Conservation (phyloP, 2,113 vertebrate genomes). For the Mirza zaza region DNA sequence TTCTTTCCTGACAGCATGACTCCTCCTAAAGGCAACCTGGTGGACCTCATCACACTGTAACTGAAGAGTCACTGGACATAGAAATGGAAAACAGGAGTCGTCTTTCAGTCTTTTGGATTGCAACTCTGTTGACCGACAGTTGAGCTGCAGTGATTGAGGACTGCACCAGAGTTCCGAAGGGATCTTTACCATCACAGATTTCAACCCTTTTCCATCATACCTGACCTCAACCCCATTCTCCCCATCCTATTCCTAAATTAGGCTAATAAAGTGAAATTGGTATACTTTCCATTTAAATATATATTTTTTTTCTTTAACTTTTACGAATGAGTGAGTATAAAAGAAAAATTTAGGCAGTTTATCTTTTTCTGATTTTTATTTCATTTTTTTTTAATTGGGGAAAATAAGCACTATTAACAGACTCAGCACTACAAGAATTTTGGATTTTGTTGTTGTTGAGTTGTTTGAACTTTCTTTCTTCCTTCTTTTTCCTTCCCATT, state of each 20-base stretch:
- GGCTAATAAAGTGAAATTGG: constrained; percentile 87
- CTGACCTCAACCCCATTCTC: constrained; percentile 46
- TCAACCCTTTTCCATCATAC: constrained; percentile 67
- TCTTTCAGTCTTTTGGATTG: constrained; percentile 81
- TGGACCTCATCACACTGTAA: constrained; percentile 98
- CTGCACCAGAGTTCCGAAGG: constrained; percentile 75
- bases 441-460: constrained; percentile 56
- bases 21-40: constrained; percentile 98
- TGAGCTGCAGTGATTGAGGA: constrained; percentile 78
- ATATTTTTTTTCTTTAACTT: constrained; percentile 82
- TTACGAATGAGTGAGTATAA: constrained; percentile 77
- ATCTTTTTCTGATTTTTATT: constrained; percentile 53
- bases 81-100: constrained; percentile 73
- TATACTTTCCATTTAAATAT: constrained; percentile 83
- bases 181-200: constrained; percentile 82
- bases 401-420: constrained; percentile 59
- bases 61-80: constrained; percentile 61
- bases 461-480: constrained; percentile 35
- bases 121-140: constrained; percentile 79
- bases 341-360: constrained; percentile 67
- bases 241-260: constrained; percentile 76
- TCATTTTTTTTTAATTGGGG: constrained; percentile 60
- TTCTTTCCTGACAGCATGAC: constrained; percentile 99
- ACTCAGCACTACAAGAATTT: not conserved
- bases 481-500: constrained; percentile 30